Base-by-base conservation (phyloP, 2,113 vertebrate genomes). In the Cisticola juncidis region DNA sequence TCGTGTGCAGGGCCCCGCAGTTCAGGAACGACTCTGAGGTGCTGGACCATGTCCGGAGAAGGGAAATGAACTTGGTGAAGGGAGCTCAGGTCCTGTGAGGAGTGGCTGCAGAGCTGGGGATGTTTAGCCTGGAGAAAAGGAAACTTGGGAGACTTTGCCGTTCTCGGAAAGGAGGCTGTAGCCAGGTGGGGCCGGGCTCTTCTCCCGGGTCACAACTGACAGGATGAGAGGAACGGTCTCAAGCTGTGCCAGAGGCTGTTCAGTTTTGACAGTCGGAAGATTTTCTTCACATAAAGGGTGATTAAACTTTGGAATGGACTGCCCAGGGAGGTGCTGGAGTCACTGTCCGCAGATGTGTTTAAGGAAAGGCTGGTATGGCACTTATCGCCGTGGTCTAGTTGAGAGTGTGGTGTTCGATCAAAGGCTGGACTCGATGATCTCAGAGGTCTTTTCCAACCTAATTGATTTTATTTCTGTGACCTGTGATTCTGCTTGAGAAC, bases 71-170 rank as follows among this genome's bases (percentile, higher is more conserved):
- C n/a, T 38, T 23, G 47, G 24, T 14, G 47, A 40, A 47, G 35
- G 29, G 17, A 61, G 7, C 24, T 35, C 40, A 0, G 14, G 40
- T n/a, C 4, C 22, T 31, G 31, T 40, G 40, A 54, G 14, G n/a
- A 48, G 47, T 2, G 7, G n/a, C 25, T 54, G 47, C 19, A 29
- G n/a, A 54, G 21, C n/a, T 54, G 29, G 5, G 29, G 10, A 6
- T 35, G 29, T 61, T 47, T 9, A 53, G 20, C 47, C 11, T 9
- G 61, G 54, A 40, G 61, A 25, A 45, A 11, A 29, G 12, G 38
- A 47, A 51, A 18, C 13, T 40, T 7, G 17, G n/a, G 20, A 45
- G 47, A 10, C 29, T 11, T 35, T 9, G n/a, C 4, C 0, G 1
- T 16, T n/a, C 16, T 21, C 28, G 4, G 28, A 19, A 21, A 18